Evolutionary conservation across 2,113 vertebrate genomes (phyloP), one percentile per base, ranked within the genome.

Genomic region (Scolopax mira): DNA sequence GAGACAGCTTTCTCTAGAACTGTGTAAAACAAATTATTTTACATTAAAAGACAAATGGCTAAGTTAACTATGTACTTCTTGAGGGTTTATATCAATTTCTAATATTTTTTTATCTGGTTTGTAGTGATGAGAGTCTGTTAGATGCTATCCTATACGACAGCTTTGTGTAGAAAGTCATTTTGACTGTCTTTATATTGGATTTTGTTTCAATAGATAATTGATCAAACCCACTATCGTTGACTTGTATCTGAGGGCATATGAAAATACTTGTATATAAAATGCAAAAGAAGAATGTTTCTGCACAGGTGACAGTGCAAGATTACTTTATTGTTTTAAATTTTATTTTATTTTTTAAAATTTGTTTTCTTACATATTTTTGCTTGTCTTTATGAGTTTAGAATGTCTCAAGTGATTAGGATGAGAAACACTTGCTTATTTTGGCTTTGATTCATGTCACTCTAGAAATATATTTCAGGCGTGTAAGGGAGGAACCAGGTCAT

Each of bases 371-470:
- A 11, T 1, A 12, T n/a, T 66, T 91, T 90, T 85, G 2, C 18
- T 60, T 49, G 11, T 49, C 16, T 78, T 77, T 35, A 19, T 51
- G n/a, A 74, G 39, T 69, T 74, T 44, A 28, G 18, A 42, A 37
- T 27, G 16, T 37, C 57, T 33, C 23, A 52, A 13, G 7, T 69
- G 37, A 52, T 42, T 10, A 35, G 23, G 14, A 13, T 82, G 31
- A 46, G 18, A 11, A 72, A 10, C 5, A 4, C 13, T 37, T 87
- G n/a, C 30, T 83, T 2, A 4, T 77, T 73, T 91, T 31, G 48
- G 6, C 6, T n/a, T 12, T 6, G 8, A 35, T 58, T 90, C 12
- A 1, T 23, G 5, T 57, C 0, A 0, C 9, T 49, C 6, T 3
- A 46, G 24, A 74, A 72, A 35, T 11, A 10, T 54, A 65, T 62